These are phyloP conservation scores for Drosophila bipectinata DNA, from an alignment of 1,140 invertebrate genomes.

Conservation along the genomic window DNA sequence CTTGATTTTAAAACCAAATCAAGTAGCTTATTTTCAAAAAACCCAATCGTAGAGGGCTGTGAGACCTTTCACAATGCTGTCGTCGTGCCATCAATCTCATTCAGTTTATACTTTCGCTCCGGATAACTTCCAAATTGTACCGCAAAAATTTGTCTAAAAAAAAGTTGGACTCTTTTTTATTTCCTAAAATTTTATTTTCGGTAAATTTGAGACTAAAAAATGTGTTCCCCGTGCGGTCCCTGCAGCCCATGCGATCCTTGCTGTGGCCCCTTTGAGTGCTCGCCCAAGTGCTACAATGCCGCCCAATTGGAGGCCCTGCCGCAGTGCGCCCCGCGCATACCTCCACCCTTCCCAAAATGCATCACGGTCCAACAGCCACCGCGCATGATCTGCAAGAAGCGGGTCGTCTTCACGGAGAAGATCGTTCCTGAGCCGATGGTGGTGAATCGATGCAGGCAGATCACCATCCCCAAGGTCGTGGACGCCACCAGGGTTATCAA, in stretches of 20 bases:
- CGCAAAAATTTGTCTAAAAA: conserved; percentile 25
- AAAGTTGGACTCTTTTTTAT: conserved; percentile 8
- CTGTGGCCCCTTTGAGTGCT: conserved; percentile 77
- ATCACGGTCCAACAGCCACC: conserved; percentile 80
- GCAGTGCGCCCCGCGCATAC: conserved; percentile 75
- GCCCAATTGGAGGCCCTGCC: conserved; percentile 73
- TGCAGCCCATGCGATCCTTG: conserved; percentile 77
- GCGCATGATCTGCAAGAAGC: conserved; percentile 75
- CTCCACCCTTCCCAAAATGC: conserved; percentile 73
- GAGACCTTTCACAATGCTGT: conserved; percentile 11
- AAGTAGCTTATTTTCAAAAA: not conserved
- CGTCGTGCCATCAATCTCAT: conserved; percentile 30
- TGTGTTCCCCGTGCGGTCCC: conserved; percentile 67
- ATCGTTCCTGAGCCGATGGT: conserved; percentile 78
- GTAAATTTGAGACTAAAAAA: conserved; percentile 16
- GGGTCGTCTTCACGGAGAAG: conserved; percentile 75
- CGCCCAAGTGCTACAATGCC: conserved; percentile 74
- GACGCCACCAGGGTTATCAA: conserved; percentile 74
- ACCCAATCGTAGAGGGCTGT: conserved; percentile 10
- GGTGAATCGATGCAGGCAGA: conserved; percentile 72
- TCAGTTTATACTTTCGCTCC: conserved; percentile 48
- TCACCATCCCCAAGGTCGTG: conserved; percentile 76
- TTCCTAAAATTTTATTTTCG: conserved; percentile 22
- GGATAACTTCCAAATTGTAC: conserved; percentile 39
- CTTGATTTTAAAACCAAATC: not conserved